A percentile compares a stretch with the other conserved stretches of the same genome.
phyloP scores from a whole-genome alignment of 37 sponge, comb jelly and placozoan genomes.

The Oopsacas minuta region DNA sequence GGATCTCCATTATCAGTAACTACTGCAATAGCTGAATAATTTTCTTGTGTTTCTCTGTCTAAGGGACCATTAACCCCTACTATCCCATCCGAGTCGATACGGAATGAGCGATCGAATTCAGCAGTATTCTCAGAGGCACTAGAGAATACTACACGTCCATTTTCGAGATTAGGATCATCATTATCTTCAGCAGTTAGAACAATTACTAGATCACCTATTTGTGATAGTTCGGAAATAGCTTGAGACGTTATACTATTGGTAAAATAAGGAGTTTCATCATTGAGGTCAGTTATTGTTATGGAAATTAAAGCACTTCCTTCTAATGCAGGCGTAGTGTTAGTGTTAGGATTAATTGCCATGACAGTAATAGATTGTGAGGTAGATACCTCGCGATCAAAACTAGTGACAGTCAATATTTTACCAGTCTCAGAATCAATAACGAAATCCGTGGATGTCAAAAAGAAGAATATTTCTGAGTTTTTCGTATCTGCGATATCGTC shows the following conservation, averaged over 20 bases:
- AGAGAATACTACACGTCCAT: neutral
- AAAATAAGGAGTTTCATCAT: neutral
- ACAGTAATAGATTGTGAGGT: neutral
- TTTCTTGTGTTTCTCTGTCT: neutral
- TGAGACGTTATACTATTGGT: neutral
- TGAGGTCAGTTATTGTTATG: neutral
- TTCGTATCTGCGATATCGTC: neutral
- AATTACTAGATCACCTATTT: neutral
- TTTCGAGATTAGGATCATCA: neutral
- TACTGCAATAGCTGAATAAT: neutral
- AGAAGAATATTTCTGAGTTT: slow-evolving; percentile 12
- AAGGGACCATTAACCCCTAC: neutral
- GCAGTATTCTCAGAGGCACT: neutral
- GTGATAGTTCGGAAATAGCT: neutral
- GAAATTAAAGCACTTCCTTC: neutral
- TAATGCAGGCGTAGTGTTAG: neutral
- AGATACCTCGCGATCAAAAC: neutral
- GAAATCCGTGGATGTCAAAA: neutral
- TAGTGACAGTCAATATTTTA: neutral
- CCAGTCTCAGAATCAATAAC: neutral
- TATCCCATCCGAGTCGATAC: neutral
- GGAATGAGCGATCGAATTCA: neutral
- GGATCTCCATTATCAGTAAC: slow-evolving; percentile 20
- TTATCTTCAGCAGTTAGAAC: neutral
- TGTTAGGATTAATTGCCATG: neutral